Evolutionary conservation across 1,140 invertebrate species (phyloP).

Genomic region (Episyrphus balteatus): DNA sequence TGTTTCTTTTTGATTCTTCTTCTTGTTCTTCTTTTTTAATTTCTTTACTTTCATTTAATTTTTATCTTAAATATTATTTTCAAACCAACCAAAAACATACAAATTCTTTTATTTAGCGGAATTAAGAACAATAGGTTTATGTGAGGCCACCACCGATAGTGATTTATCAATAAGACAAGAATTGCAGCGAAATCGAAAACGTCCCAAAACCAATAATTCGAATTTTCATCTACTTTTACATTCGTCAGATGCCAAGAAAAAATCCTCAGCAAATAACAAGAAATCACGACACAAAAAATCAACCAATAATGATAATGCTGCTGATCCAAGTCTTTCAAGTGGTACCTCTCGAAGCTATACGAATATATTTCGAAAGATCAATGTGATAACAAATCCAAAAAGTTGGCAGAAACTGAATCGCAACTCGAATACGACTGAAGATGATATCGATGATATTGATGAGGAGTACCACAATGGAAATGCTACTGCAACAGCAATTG

Average conservation of each 20-base stretch:
- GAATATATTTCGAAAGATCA: slow-evolving; percentile 17
- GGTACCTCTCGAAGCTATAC: slow-evolving; percentile 11
- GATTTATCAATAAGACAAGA: slow-evolving; percentile 4
- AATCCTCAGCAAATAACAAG: neutral
- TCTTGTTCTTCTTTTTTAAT: neutral
- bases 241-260: neutral
- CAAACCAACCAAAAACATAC: too few species aligned
- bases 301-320: too few species aligned
- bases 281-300: too few species aligned
- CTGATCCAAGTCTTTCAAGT: too few species aligned
- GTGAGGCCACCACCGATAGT: slow-evolving; percentile 4
- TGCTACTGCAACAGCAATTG: slow-evolving; percentile 9
- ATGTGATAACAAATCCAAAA: too few species aligned
- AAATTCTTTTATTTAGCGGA: slow-evolving; percentile 6
- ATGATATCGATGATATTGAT: slow-evolving; percentile 3
- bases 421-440: slow-evolving; percentile 19
- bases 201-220: neutral
- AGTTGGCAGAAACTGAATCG: slow-evolving; percentile 1
- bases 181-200: neutral
- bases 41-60: slow-evolving; percentile 7
- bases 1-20: too few species aligned
- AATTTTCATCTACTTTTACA: neutral
- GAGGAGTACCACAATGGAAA: slow-evolving; percentile 14
- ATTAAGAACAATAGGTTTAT: slow-evolving; percentile 6
- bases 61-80: neutral